phyloP scores from a whole-genome alignment of 2,113 vertebrate genomes.

The Anthoscopus minutus region DNA sequence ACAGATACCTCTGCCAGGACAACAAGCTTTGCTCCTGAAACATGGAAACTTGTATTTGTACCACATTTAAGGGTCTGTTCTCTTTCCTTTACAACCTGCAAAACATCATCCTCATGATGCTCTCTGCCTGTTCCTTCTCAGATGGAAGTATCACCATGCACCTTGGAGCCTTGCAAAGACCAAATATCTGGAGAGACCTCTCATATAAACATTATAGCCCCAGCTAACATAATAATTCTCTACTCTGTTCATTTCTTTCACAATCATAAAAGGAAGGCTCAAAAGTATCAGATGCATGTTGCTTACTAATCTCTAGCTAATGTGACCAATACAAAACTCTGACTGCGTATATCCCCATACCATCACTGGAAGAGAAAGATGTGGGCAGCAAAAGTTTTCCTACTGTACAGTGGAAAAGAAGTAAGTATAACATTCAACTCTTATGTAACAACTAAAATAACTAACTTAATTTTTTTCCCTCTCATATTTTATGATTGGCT shows the following conservation, averaged over 20 bases:
- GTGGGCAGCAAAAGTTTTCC: not conserved
- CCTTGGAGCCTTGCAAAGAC: not conserved
- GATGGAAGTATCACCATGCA: not conserved
- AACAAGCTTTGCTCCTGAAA: not conserved
- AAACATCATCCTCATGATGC: accelerated
- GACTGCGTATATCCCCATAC: not conserved
- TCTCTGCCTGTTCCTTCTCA: not conserved
- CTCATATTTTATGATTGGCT: constrained; percentile 78
- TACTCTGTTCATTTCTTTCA: not conserved
- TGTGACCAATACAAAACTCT: not conserved
- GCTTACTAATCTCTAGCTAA: not conserved
- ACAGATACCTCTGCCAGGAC: not conserved
- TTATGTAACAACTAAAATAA: constrained; percentile 69
- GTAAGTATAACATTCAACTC: constrained; percentile 51
- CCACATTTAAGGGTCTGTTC: not conserved
- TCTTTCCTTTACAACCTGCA: not conserved
- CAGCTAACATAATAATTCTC: not conserved
- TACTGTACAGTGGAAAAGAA: not conserved
- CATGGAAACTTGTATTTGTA: not conserved
- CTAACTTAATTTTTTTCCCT: constrained; percentile 73
- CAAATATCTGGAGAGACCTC: too few species aligned
- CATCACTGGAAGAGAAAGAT: not conserved
- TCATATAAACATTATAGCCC: accelerated
- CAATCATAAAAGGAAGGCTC: not conserved
- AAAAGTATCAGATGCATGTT: not conserved